Conservation (phyloP, 2,113 vertebrate species). For the Lepus europaeus region DNA sequence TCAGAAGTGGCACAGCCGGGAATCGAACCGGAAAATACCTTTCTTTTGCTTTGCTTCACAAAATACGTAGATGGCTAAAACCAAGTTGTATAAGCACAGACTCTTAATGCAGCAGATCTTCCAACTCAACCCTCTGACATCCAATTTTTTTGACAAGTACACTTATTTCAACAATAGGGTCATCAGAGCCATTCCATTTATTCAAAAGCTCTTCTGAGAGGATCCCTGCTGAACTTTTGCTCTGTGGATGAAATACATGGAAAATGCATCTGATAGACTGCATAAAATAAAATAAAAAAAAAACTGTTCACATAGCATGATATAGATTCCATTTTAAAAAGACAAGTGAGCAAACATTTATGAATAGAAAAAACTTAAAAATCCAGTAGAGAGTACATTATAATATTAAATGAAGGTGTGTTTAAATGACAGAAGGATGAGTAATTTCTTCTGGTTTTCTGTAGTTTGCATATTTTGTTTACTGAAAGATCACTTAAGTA, state of each 20-base stretch:
- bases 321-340: not conserved
- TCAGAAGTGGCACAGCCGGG: too few species aligned
- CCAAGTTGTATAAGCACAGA: not conserved
- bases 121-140: not conserved
- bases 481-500: not conserved
- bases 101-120: not conserved
- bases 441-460: constrained; percentile 36
- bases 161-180: not conserved
- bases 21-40: not conserved
- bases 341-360: not conserved
- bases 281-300: not conserved
- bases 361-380: not conserved
- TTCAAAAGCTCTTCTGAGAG: constrained; percentile 4
- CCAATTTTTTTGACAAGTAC: not conserved
- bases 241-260: not conserved
- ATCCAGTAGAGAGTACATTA: not conserved
- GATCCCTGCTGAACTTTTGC: not conserved
- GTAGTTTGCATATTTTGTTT: constrained; percentile 19
- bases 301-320: not conserved
- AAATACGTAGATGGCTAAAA: not conserved
- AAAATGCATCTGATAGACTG: not conserved
- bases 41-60: not conserved
- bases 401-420: constrained; percentile 4
- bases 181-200: not conserved
- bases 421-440: not conserved